Evolutionary conservation across 2,888 invertebrate species (phyloP).

Genomic region (Hanleya hanleyi): DNA sequence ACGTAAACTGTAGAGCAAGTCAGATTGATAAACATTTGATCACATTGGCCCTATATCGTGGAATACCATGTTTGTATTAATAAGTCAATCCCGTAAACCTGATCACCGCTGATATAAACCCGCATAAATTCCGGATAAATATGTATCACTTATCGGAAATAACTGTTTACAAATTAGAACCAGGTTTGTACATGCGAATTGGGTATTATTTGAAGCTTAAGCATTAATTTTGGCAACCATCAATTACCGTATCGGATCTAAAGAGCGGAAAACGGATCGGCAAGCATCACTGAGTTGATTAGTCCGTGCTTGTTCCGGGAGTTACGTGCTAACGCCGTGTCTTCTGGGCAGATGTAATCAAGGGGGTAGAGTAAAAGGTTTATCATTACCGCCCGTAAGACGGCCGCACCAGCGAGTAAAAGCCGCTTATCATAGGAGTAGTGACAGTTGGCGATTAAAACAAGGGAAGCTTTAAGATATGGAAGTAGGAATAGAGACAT

Average conservation of each 20-base stretch:
- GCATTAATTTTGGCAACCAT: neutral
- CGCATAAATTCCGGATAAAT: no score
- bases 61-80: no score
- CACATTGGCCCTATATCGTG: no score
- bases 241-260: neutral
- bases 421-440: neutral
- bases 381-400: slow-evolving; percentile 1
- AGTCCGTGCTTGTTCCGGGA: neutral
- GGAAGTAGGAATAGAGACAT: no score
- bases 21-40: no score
- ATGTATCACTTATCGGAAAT: neutral
- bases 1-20: no score
- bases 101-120: no score
- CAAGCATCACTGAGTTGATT: neutral
- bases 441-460: neutral
- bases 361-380: neutral
- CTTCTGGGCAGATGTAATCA: neutral
- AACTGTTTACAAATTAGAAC: slow-evolving; percentile 2
- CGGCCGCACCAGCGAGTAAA: neutral
- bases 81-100: no score
- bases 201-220: neutral
- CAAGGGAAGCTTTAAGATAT: no score
- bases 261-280: neutral
- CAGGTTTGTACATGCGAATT: neutral
- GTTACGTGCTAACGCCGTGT: neutral